Conservation (phyloP, 1,140 invertebrate genomes). For the Diorhabda elongata region DNA sequence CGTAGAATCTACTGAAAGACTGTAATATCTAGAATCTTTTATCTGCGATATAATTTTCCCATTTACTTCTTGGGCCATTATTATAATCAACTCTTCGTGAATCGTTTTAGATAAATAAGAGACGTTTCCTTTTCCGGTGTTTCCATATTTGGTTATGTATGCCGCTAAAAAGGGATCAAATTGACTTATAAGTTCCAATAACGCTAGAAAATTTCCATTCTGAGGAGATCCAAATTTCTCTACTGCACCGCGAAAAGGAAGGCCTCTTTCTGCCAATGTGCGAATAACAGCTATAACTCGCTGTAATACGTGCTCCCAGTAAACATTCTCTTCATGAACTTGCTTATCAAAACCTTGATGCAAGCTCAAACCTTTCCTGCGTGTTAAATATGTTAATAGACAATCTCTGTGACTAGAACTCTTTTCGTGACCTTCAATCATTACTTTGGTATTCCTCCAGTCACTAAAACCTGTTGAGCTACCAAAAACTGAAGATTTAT, state of each 20-base stretch:
- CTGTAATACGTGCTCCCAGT: conserved; percentile 11
- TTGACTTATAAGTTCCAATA: conserved; percentile 41
- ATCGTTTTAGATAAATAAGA: conserved; percentile 41
- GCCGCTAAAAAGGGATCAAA: conserved; percentile 43
- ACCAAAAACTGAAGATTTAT: background rate
- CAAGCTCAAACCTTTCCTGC: conserved; percentile 2
- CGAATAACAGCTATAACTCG: conserved; percentile 30
- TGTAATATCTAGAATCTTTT: conserved; percentile 44
- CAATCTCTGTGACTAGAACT: conserved; percentile 9
- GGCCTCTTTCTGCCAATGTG: conserved; percentile 27
- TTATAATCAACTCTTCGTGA: conserved; percentile 42
- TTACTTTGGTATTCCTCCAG: conserved; percentile 17
- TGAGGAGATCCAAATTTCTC: conserved; percentile 18
- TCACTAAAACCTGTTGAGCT: conserved; percentile 4
- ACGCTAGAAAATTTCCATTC: conserved; percentile 34
- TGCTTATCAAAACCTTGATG: background rate
- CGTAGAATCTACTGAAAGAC: conserved; percentile 46
- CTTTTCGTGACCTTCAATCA: conserved; percentile 10
- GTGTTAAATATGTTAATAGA: background rate
- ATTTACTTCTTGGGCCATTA: conserved; percentile 28
- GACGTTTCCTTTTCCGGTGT: conserved; percentile 38
- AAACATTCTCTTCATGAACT: conserved; percentile 6
- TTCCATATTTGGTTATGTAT: conserved; percentile 40
- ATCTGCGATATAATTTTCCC: conserved; percentile 39
- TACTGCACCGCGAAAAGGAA: conserved; percentile 24